Evolutionary conservation across 1,140 invertebrate species (phyloP), one percentile per base, ranked within the genome.

Genomic region (Pararge aegeria): DNA sequence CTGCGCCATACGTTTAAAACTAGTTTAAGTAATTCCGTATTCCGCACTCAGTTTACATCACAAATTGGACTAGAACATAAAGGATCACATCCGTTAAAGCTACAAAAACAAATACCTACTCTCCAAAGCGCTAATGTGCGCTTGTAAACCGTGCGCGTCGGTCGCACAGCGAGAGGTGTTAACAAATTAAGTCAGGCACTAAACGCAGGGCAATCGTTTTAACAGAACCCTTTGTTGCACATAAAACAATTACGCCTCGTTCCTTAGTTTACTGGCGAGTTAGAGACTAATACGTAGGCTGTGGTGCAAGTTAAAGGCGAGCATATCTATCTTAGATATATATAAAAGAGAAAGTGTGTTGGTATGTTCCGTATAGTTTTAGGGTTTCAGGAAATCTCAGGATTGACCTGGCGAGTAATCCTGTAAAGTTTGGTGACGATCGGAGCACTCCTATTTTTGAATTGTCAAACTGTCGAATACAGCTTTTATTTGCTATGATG

Each of bases 171-270:
- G 12, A 5, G 16, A 52, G 50, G 59, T 61, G 59, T 21, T 50
- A 61, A 61, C 52, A 50, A 55, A 40, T 61, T 61, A 61, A 51
- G 52, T 20, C 18, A n/a, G 46, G 21, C 34, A 52, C 52, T 61
- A 61, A 61, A 38, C 30, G 55, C 30, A 0, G 18, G 30, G 30
- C 42, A 38, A 57, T 37, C 50, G 16, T 18, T 52, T 49, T 42
- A 38, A 58, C 44, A 51, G 46, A 29, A 21, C 34, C 46, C 46
- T 61, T 52, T 30, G 27, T 24, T 52, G 30, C 27, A 16, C 50
- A 38, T 61, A 55, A 61, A 54, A 61, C 59, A 61, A 61, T 61
- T 61, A 61, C 52, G 42, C 46, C 52, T 60, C 57, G 34, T 55
- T 61, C 27, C 55, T 19, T 19, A 34, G 29, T 58, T 51, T 49